Evolutionary conservation across 30 jellyfish, hydroid and myxozoan species (phyloP).

Genomic region (Hydractinia symbiolongicarpus): DNA sequence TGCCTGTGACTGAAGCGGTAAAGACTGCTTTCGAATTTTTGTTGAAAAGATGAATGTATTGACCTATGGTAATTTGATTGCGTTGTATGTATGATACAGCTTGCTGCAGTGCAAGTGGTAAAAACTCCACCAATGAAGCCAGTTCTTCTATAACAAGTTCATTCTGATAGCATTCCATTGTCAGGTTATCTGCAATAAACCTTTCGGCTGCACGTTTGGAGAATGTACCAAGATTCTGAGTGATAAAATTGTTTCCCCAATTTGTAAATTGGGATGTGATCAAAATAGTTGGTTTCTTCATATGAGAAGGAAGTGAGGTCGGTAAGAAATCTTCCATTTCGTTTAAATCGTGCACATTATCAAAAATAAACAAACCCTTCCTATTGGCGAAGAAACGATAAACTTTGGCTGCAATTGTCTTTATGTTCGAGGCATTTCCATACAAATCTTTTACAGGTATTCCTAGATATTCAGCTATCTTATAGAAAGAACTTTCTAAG

Average conservation of each 20-base stretch:
- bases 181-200: slow-evolving; percentile 13
- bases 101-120: slow-evolving; percentile 60
- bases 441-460: slow-evolving; percentile 12
- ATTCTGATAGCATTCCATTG: neutral
- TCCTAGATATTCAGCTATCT: slow-evolving; percentile 37
- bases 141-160: slow-evolving; percentile 1
- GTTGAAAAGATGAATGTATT: slow-evolving; percentile 32
- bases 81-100: slow-evolving; percentile 52
- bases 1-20: slow-evolving; percentile 17
- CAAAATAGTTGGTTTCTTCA: slow-evolving; percentile 25
- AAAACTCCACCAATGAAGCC: slow-evolving; percentile 26
- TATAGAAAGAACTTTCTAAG: slow-evolving; percentile 30
- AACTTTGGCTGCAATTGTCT: slow-evolving; percentile 23
- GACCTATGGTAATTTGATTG: slow-evolving; percentile 2
- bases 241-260: slow-evolving; percentile 36
- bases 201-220: slow-evolving; percentile 32
- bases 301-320: slow-evolving; percentile 8
- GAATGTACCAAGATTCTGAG: slow-evolving; percentile 24
- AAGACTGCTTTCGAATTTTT: slow-evolving; percentile 23
- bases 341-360: slow-evolving; percentile 39
- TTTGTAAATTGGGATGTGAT: slow-evolving; percentile 41
- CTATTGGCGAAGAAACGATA: slow-evolving; percentile 31
- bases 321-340: slow-evolving; percentile 24
- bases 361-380: slow-evolving; percentile 41
- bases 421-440: neutral